These are phyloP conservation scores for Climacteris rufus DNA, from an alignment of 2,113 vertebrate genomes.

Conservation along the genomic window DNA sequence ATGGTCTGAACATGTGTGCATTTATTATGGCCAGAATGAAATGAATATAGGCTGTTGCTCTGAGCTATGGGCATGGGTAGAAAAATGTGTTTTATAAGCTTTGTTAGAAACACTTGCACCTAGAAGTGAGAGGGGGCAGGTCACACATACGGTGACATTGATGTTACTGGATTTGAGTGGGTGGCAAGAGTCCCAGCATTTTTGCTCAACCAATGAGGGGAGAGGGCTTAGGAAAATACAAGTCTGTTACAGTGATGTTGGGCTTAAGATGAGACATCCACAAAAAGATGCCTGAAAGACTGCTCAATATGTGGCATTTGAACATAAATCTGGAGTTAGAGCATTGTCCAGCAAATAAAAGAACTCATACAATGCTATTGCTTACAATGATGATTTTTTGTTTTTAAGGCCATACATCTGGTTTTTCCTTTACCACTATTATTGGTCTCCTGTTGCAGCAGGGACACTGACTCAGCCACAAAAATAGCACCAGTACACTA, in stretches of 20 bases:
- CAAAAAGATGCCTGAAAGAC: background rate
- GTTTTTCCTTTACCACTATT: background rate
- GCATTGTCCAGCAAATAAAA: background rate
- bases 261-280: background rate
- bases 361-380: background rate
- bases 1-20: background rate
- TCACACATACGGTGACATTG: background rate
- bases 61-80: background rate
- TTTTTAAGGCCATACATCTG: background rate
- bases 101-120: background rate
- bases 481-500: background rate
- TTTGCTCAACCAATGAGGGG: background rate
- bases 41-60: background rate
- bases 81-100: background rate
- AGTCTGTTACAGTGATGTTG: background rate
- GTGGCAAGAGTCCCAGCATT: background rate
- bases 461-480: background rate
- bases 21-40: background rate
- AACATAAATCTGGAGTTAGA: background rate
- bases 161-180: background rate
- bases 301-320: background rate
- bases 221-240: background rate
- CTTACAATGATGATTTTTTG: background rate
- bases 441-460: background rate
- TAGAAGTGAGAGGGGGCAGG: background rate